Percentiles rank a stretch among this genome's conserved stretches.
These are phyloP conservation scores for Turritopsis rubra DNA, from an alignment of 30 jellyfish, hydroid and myxozoan species.

Conservation along the genomic window DNA sequence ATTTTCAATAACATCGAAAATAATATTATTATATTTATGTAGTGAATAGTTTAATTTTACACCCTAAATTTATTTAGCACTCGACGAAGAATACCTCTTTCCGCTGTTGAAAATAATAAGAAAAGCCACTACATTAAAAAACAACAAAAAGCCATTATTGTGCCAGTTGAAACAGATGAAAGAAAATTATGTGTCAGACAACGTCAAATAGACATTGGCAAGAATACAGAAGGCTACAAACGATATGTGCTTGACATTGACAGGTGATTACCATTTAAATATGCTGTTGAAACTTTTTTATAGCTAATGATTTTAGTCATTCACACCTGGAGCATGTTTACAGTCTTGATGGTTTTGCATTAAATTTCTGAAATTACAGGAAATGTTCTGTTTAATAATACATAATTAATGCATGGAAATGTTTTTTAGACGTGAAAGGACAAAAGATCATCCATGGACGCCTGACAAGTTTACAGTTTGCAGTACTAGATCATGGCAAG, in stretches of 20 bases:
- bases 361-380: no score
- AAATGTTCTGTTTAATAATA: no score
- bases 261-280: constrained; percentile 37
- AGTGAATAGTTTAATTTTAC: no score
- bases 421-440: constrained; percentile 61
- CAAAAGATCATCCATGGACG: constrained; percentile 76
- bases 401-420: no score
- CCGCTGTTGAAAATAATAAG: neutral
- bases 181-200: constrained; percentile 58
- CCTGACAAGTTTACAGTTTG: constrained; percentile 89
- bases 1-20: no score
- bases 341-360: no score
- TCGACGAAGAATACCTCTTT: constrained; percentile 11
- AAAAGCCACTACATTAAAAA: neutral
- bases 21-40: no score
- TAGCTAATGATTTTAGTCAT: neutral
- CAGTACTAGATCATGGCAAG: constrained; percentile 99
- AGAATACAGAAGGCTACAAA: constrained; percentile 85
- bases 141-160: neutral
- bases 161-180: constrained; percentile 56
- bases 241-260: constrained; percentile 37
- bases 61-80: neutral
- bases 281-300: neutral
- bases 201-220: constrained; percentile 90
- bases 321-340: no score